phyloP scores from a whole-genome alignment of 2,113 vertebrate genomes.

The human (Homo sapiens) region GRCh38 chr18:62089001-62089500 shows the following conservation, averaged over 20 bases:
- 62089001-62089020: slow-evolving; percentile 71
- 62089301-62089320: slow-evolving; percentile 63
- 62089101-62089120: background rate
- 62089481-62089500: background rate
- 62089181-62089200: background rate
- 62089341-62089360: background rate
- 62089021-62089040: slow-evolving; percentile 65
- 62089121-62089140: background rate
- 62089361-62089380: background rate
- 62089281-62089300: slow-evolving; percentile 48
- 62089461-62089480: background rate
- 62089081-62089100: background rate
- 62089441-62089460: background rate
- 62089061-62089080: background rate
- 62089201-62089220: slow-evolving; percentile 29
- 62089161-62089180: background rate
- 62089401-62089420: background rate
- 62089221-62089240: slow-evolving; percentile 39
- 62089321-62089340: slow-evolving; percentile 40
- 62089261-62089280: slow-evolving; percentile 53
- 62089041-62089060: slow-evolving; percentile 57
- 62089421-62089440: background rate
- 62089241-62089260: slow-evolving; percentile 51
- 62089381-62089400: background rate
- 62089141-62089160: background rate